Evolutionary conservation across 2,888 invertebrate species (phyloP).

Genomic region (Cataglyphis rosenhaueri): DNA sequence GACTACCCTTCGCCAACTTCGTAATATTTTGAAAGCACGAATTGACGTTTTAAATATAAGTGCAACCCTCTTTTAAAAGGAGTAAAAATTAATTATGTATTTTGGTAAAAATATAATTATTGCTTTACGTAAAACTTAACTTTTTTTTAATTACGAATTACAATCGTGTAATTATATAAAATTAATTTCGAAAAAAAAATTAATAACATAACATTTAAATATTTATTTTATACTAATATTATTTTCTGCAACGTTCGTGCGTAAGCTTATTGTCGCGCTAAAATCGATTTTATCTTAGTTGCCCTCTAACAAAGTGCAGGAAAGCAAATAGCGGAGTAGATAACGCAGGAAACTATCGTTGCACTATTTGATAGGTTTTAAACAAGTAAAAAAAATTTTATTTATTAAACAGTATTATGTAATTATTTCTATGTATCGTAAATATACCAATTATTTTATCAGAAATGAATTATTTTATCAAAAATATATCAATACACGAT

Average conservation of each 20-base stretch:
- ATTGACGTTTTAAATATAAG: conserved; percentile 1
- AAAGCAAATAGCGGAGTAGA: neutral
- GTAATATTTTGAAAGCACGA: conserved; percentile 20
- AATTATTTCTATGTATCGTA: neutral
- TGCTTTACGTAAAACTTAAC: neutral
- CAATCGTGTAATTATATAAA: neutral
- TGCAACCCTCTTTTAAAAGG: neutral
- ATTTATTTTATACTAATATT: neutral
- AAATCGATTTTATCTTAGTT: conserved; percentile 29
- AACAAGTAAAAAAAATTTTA: neutral
- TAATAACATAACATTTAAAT: neutral
- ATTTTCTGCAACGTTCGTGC: neutral
- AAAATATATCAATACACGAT: neutral
- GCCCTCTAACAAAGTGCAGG: conserved; percentile 34
- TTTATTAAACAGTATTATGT: neutral
- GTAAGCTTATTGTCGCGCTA: neutral
- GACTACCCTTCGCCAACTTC: neutral
- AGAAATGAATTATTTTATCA: neutral
- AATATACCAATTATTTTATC: neutral
- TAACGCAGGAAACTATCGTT: conserved; percentile 20
- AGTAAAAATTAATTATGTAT: conserved; percentile 6
- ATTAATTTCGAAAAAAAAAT: neutral
- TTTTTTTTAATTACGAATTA: neutral
- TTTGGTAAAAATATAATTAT: neutral
- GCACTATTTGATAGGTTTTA: neutral